Conservation (phyloP, 1,140 invertebrate genomes). For the Rhynchophorus ferrugineus region DNA sequence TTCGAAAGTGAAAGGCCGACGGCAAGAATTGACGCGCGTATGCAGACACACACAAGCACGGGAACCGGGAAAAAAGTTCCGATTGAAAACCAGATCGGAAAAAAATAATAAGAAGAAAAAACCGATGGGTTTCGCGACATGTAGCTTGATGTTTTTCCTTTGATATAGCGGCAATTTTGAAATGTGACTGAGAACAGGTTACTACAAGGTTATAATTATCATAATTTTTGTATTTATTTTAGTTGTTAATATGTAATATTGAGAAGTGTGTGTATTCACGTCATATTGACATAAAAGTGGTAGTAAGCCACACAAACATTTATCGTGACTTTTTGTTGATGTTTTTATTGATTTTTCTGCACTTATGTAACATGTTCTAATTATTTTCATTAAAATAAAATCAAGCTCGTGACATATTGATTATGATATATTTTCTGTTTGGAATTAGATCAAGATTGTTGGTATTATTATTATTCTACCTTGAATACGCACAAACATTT, state of each 20-base stretch:
- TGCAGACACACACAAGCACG: neutral
- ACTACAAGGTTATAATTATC: slow-evolving; percentile 16
- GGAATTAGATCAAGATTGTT: too few species aligned
- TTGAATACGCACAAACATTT: too few species aligned
- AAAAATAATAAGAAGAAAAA: slow-evolving; percentile 1
- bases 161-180: slow-evolving; percentile 7
- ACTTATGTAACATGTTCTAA: too few species aligned
- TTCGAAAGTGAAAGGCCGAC: neutral
- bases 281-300: too few species aligned
- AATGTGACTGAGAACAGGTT: slow-evolving; percentile 10
- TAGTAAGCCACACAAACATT: too few species aligned
- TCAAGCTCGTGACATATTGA: too few species aligned
- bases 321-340: too few species aligned
- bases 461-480: too few species aligned
- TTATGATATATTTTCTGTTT: too few species aligned
- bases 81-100: neutral
- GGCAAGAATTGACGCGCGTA: too few species aligned
- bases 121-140: neutral
- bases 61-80: neutral
- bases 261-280: slow-evolving; percentile 1
- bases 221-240: slow-evolving; percentile 12
- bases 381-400: too few species aligned
- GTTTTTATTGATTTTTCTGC: too few species aligned
- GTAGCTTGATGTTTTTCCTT: slow-evolving; percentile 1
- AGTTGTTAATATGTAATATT: slow-evolving; percentile 14